A percentile compares a stretch with the other conserved stretches of the same genome.
These are phyloP conservation scores for Noctua janthina DNA, from an alignment of 2,888 invertebrate genomes.

Conservation along the genomic window DNA sequence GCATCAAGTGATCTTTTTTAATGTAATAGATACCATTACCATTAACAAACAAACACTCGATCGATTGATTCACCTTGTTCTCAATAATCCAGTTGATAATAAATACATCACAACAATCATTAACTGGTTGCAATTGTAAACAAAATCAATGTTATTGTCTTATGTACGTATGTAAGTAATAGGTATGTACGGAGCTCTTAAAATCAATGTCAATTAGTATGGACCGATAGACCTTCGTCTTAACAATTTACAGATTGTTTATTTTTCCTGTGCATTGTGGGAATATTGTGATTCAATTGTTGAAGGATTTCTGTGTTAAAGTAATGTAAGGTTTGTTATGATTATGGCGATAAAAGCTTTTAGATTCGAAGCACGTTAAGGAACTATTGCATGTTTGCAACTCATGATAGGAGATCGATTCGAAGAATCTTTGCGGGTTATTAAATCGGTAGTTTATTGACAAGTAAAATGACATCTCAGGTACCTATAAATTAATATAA, in stretches of 20 bases:
- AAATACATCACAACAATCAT: slow-evolving; percentile 36
- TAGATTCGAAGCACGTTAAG: background rate
- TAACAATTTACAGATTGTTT: slow-evolving; percentile 27
- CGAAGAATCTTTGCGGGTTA: background rate
- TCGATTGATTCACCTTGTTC: slow-evolving; percentile 47
- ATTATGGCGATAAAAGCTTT: slow-evolving; percentile 10
- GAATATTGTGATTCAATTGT: slow-evolving; percentile 39
- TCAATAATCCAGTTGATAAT: slow-evolving; percentile 35
- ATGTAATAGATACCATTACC: background rate
- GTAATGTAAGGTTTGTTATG: slow-evolving; percentile 19
- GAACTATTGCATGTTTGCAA: background rate
- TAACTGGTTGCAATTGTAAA: slow-evolving; percentile 38
- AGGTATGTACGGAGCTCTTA: slow-evolving; percentile 18
- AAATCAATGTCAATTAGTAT: slow-evolving; percentile 55
- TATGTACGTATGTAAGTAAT: background rate
- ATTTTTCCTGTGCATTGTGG: slow-evolving; percentile 52
- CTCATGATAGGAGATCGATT: slow-evolving; percentile 18
- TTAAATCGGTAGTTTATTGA: slow-evolving; percentile 10
- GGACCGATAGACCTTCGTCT: slow-evolving; percentile 34
- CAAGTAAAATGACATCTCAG: background rate
- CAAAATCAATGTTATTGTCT: slow-evolving; percentile 41
- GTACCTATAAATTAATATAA: background rate
- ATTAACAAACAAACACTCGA: background rate
- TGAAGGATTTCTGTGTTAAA: slow-evolving; percentile 44
- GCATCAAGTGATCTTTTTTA: background rate